Evolutionary conservation across 1,140 invertebrate species (phyloP).

Genomic region (Drosophila lowei): DNA sequence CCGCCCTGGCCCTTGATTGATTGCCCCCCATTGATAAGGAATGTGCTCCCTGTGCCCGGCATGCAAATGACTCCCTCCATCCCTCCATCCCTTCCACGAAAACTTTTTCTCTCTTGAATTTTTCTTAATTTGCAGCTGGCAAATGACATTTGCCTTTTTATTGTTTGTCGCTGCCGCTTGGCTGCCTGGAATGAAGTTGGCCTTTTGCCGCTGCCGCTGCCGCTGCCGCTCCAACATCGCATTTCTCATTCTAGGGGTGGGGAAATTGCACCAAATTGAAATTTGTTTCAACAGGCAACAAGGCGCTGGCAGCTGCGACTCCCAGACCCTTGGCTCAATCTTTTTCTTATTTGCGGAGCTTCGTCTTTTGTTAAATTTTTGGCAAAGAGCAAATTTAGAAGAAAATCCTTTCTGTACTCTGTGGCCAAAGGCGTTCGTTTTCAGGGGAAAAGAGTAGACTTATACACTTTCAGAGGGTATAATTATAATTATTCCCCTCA

Average conservation of each 20-base stretch:
- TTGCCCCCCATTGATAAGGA: constrained; percentile 67
- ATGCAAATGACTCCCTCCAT: constrained; percentile 51
- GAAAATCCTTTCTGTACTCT: constrained; percentile 41
- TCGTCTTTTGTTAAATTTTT: constrained; percentile 38
- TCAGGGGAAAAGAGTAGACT: too few relatives aligned
- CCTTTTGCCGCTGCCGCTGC: constrained; percentile 1
- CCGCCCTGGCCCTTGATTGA: constrained; percentile 63
- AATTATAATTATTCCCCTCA: too few relatives aligned
- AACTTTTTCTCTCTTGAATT: constrained; percentile 27
- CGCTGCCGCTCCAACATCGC: constrained; percentile 5
- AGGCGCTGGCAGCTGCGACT: constrained; percentile 50
- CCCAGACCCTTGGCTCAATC: constrained; percentile 17
- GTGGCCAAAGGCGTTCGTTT: constrained; percentile 21
- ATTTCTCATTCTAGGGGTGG: constrained; percentile 10
- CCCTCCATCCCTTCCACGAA: background rate
- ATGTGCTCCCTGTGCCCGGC: constrained; percentile 18
- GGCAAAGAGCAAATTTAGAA: constrained; percentile 5
- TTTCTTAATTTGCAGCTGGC: constrained; percentile 64
- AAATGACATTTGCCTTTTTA: constrained; percentile 65
- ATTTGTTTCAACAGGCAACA: constrained; percentile 51
- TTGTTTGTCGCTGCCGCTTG: constrained; percentile 41
- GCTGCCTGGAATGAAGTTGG: constrained; percentile 37
- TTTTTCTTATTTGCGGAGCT: constrained; percentile 13
- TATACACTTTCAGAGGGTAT: too few relatives aligned
- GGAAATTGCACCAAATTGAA: constrained; percentile 61